Evolutionary conservation across 1,140 invertebrate genomes (phyloP), one percentile per base, ranked within the genome.

Genomic region (Hirudo medicinalis): DNA sequence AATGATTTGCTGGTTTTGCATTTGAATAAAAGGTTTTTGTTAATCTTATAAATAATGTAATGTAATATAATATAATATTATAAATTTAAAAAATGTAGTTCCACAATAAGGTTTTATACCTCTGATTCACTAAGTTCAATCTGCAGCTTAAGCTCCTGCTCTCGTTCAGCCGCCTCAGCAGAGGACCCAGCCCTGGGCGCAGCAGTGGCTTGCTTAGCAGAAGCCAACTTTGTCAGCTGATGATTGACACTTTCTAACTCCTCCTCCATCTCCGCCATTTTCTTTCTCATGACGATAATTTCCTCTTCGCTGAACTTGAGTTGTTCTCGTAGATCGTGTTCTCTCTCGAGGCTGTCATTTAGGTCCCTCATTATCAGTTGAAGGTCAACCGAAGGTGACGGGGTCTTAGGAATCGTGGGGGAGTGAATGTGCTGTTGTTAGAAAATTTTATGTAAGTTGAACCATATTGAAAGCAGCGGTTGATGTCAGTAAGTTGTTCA

Each of bases 141-240:
- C 74, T 91, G 87, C 43, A 94, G 82, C 76, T 89, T 86, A 60
- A 91, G 78, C 77, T 91, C 89, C 53, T 87, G 76, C 67, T 43
- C 75, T 66, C 70, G 74, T 72, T 66, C 76, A 69, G 70, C 76
- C 70, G 69, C 75, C 55, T 57, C 63, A 71, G 55, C 68, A 66
- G 60, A 71, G 4, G 25, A 22, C 54, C 63, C 36, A 25, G 17
- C 36, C 40, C 57, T 53, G 2, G 70, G 70, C 22, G 22, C 57
- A 63, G 22, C 57, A 4, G n/a, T 53, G 11, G n/a, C 67, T 43
- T 71, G 32, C 32, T 78, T 74, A 67, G 77, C 73, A 67, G 76
- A 77, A 82, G 90, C 90, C 89, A 94, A 90, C 88, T 92, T 93
- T 86, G 92, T 92, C 79, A 94, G 86, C 85, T 94, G 91, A 83